Percentiles rank a stretch among this genome's conserved stretches.
Evolutionary conservation across 2,888 invertebrate species (phyloP).

Genomic region (Caenorhabditis wallacei): DNA sequence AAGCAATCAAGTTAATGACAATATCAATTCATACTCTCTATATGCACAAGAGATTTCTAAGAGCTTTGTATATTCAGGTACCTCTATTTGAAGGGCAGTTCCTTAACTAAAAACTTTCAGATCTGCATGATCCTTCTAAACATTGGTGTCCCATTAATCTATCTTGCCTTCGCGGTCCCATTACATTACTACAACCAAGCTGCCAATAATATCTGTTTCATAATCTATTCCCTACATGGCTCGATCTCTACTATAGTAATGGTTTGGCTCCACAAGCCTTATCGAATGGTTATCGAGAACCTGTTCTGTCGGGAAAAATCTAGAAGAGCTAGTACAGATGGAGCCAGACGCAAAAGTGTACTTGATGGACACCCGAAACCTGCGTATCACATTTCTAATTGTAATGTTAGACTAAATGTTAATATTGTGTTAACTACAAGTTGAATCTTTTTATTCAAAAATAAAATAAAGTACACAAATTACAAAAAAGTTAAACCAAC

Average conservation of each 20-base stretch:
- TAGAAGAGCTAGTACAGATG: background rate
- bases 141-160: conserved; percentile 8
- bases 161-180: background rate
- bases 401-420: background rate
- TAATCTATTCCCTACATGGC: conserved; percentile 15
- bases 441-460: background rate
- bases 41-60: conserved; percentile 26
- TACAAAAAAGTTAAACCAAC: too few species aligned
- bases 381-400: background rate
- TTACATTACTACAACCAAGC: conserved; percentile 27
- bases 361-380: background rate
- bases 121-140: background rate
- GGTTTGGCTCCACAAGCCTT: conserved; percentile 26
- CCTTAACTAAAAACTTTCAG: too few species aligned
- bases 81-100: background rate
- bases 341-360: background rate
- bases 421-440: background rate
- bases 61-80: conserved; percentile 22
- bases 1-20: conserved; percentile 1
- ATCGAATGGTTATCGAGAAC: conserved; percentile 2
- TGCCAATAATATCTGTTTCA: conserved; percentile 14
- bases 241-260: conserved; percentile 13
- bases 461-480: background rate
- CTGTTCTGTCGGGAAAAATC: background rate
- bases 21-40: background rate